phyloP scores from a whole-genome alignment of 2,888 invertebrate genomes.

The Carcina quercana region DNA sequence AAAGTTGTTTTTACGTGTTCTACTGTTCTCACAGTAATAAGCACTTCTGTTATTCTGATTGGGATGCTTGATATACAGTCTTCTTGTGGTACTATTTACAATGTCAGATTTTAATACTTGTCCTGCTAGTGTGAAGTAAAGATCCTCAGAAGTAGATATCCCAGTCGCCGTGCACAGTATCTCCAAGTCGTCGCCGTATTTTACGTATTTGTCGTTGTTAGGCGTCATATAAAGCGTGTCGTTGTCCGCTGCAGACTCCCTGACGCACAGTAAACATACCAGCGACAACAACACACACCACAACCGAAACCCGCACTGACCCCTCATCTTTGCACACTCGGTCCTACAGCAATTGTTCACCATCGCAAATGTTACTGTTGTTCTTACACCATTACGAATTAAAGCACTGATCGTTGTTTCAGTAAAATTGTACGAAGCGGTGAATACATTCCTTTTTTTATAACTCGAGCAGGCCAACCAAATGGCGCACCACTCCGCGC shows the following conservation, averaged over 20 bases:
- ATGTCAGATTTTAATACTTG: slow-evolving; percentile 43
- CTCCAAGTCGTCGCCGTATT: slow-evolving; percentile 75
- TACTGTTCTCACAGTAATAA: slow-evolving; percentile 70
- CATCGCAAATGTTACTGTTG: slow-evolving; percentile 39
- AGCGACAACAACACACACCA: slow-evolving; percentile 52
- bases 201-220: slow-evolving; percentile 70
- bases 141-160: slow-evolving; percentile 48
- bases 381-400: slow-evolving; percentile 58
- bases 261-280: slow-evolving; percentile 46
- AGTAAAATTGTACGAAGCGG: slow-evolving; percentile 33
- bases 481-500: slow-evolving; percentile 57
- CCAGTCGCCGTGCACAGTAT: slow-evolving; percentile 77
- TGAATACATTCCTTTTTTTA: slow-evolving; percentile 54
- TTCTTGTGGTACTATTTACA: slow-evolving; percentile 77
- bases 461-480: slow-evolving; percentile 39
- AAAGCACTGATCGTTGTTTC: slow-evolving; percentile 31
- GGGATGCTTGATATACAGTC: slow-evolving; percentile 66
- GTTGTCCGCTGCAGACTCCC: slow-evolving; percentile 24
- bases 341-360: slow-evolving; percentile 40
- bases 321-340: slow-evolving; percentile 42
- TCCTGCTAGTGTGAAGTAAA: slow-evolving; percentile 48
- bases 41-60: slow-evolving; percentile 14
- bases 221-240: slow-evolving; percentile 62
- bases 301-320: slow-evolving; percentile 47
- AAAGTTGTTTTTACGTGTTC: slow-evolving; percentile 35